Evolutionary conservation across 2,888 invertebrate species (phyloP).

Genomic region (Drosophila rubida): DNA sequence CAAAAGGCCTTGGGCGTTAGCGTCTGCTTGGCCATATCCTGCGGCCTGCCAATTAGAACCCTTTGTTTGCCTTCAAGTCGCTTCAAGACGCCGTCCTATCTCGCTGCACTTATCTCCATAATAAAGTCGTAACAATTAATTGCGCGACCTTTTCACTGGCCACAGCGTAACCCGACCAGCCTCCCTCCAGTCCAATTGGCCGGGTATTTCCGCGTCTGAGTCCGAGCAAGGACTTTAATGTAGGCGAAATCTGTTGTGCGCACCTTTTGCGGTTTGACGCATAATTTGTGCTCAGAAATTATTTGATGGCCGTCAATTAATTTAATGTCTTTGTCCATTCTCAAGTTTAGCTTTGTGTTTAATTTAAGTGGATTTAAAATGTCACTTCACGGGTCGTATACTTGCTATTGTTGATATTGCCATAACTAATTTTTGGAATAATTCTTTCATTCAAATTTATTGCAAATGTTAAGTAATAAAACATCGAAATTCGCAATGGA

Average conservation of each 20-base stretch:
- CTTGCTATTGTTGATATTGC: background rate
- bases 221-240: slow-evolving; percentile 28
- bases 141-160: slow-evolving; percentile 71
- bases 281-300: slow-evolving; percentile 75
- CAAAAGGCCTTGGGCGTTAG: slow-evolving; percentile 62
- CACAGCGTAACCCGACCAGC: slow-evolving; percentile 18
- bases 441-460: too few species aligned
- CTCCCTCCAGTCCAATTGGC: background rate
- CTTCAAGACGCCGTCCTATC: slow-evolving; percentile 51
- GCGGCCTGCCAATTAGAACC: slow-evolving; percentile 80
- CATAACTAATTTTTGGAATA: background rate
- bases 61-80: slow-evolving; percentile 66
- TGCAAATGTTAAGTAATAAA: too few species aligned
- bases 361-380: slow-evolving; percentile 23
- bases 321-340: slow-evolving; percentile 59
- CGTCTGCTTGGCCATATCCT: slow-evolving; percentile 71
- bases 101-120: slow-evolving; percentile 80
- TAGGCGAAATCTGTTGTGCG: slow-evolving; percentile 6
- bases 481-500: too few species aligned
- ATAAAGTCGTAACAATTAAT: slow-evolving; percentile 84
- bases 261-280: slow-evolving; percentile 62
- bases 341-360: slow-evolving; percentile 43
- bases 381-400: background rate
- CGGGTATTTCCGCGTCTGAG: slow-evolving; percentile 7
- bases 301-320: slow-evolving; percentile 78